A percentile compares a stretch with the other conserved stretches of the same genome.
These are phyloP conservation scores for Enteromius argenteus DNA, from an alignment of 2,797 vertebrate species.

Conservation along the genomic window DNA sequence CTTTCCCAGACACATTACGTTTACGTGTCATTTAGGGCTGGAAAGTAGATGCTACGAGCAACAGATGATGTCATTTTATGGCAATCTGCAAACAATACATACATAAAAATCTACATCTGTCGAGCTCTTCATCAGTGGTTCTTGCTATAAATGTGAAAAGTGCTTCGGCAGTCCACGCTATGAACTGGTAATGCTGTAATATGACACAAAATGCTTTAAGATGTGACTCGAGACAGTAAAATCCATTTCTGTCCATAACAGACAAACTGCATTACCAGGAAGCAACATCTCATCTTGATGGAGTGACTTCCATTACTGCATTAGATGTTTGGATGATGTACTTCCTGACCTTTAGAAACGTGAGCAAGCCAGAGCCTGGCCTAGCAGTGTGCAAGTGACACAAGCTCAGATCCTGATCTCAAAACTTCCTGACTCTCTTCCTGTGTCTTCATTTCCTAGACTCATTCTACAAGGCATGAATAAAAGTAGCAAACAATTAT, in stretches of 20 bases:
- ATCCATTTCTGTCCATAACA: conserved; percentile 3
- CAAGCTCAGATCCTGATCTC: background rate
- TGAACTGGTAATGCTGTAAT: conserved; percentile 15
- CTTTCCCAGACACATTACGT: conserved; percentile 53
- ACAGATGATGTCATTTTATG: background rate
- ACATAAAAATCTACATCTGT: conserved; percentile 1
- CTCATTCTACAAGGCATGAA: background rate
- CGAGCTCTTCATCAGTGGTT: conserved; percentile 32
- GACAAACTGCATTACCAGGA: conserved; percentile 13
- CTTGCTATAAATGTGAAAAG: conserved; percentile 25
- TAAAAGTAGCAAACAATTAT: background rate
- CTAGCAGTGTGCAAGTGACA: background rate
- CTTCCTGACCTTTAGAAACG: conserved; percentile 14
- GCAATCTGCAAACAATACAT: conserved; percentile 21
- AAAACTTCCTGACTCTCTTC: background rate
- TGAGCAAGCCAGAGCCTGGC: background rate
- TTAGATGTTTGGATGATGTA: conserved; percentile 13
- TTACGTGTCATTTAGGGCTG: conserved; percentile 35
- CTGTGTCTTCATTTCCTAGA: background rate
- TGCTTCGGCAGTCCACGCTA: conserved; percentile 11
- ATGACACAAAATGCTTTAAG: conserved; percentile 28
- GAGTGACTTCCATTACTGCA: conserved; percentile 19
- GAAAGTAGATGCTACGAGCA: conserved; percentile 6
- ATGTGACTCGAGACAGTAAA: background rate
- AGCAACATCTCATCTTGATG: background rate